phyloP scores from a whole-genome alignment of 2,113 vertebrate species.

The Hirundichthys speculiger region DNA sequence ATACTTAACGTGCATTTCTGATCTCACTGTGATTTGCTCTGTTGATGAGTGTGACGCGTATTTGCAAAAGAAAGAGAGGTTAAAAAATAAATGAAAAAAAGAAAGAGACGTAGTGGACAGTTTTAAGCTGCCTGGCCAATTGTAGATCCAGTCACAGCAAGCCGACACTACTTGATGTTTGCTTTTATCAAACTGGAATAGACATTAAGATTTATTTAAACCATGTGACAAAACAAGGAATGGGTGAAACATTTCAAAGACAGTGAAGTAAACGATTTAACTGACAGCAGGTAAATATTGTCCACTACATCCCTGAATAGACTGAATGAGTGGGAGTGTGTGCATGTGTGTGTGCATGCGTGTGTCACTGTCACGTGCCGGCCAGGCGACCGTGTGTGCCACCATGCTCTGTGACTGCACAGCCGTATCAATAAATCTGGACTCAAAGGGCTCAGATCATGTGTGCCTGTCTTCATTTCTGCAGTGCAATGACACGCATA shows the following conservation, averaged over 20 bases:
- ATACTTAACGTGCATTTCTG: conserved; percentile 73
- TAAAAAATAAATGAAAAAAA: conserved; percentile 3
- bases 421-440: conserved; percentile 84
- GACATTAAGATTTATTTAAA: background rate
- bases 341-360: conserved; percentile 24
- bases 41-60: conserved; percentile 30
- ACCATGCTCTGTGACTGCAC: conserved; percentile 81
- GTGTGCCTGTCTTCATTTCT: conserved; percentile 73
- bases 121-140: conserved; percentile 15
- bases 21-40: conserved; percentile 78
- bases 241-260: background rate
- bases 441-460: conserved; percentile 85
- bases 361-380: conserved; percentile 63
- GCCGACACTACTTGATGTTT: background rate
- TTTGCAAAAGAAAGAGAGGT: background rate
- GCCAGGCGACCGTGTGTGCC: conserved; percentile 69
- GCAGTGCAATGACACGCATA: background rate
- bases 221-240: background rate
- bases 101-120: conserved; percentile 29
- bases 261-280: background rate
- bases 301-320: conserved; percentile 14
- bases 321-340: conserved; percentile 8
- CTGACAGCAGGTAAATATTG: background rate
- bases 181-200: background rate
- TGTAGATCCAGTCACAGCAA: background rate